Evolutionary conservation across 2,113 vertebrate species (phyloP), one percentile per base, ranked within the genome.

Genomic region (Columbina picui): DNA sequence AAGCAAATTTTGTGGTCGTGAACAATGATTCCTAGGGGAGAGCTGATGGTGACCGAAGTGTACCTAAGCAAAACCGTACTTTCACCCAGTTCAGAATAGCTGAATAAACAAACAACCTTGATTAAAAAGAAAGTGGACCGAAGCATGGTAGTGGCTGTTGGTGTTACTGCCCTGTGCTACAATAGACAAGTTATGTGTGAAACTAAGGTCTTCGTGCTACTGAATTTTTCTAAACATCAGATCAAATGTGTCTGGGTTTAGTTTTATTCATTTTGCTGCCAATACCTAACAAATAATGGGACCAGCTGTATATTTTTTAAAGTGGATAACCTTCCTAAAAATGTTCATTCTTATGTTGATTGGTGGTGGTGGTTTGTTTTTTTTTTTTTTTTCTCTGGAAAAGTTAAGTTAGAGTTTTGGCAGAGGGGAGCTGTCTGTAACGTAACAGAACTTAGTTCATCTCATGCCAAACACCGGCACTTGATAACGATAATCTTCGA

Each of bases 1-100:
- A 95, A 97, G 90, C 76, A 60, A 57, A 92, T 95, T 94, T 88
- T 64, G 52, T 36, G 49, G 30, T 81, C 7, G 6, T 16, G 57
- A 97, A 96, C 94, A 97, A 93, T 95, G 90, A 94, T 95, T 93
- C 90, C 83, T 85, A 18, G 43, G 94, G 93, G 79, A 89, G 41
- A 90, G 39, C 83, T 90, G 43, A 29, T 76, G 60, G 75, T 86
- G 95, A 95, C 93, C 89, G 57, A 41, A 92, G 59, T 52, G 53
- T 96, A 90, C 91, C 86, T 70, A 94, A 94, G 93, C 82, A 94
- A 86, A 92, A 67, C 56, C 0, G 10, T 93, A 29, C 83, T 95
- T 96, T 96, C 36, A 76, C 93, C 41, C 77, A 41, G 34, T 74
- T 86, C 34, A 12, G 84, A 90, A 63, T 30, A 68, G 52, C 79